These are phyloP conservation scores for Myodes glareolus DNA, from an alignment of 2,113 vertebrate genomes.

Conservation along the genomic window DNA sequence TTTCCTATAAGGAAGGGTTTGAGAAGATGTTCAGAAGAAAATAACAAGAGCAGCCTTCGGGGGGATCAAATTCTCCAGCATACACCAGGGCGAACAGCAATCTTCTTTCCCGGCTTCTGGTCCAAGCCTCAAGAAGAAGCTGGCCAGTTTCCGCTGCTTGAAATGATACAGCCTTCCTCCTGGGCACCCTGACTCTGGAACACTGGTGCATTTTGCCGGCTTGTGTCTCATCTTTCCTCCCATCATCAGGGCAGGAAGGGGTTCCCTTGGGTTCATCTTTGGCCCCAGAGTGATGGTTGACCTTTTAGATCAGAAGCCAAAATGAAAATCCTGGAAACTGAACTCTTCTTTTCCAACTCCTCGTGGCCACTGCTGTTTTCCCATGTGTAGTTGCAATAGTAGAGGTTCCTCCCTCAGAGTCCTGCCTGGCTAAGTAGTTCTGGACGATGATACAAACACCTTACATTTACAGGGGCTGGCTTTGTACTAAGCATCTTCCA, in stretches of 20 bases:
- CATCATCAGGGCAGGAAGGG: not conserved
- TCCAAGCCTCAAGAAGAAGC: not conserved
- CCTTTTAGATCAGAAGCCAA: not conserved
- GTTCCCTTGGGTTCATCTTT: not conserved
- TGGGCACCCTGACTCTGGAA: not conserved
- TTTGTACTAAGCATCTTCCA: no score
- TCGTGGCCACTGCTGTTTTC: no score
- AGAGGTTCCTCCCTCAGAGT: not conserved
- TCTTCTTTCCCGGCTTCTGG: not conserved
- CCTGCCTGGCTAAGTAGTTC: not conserved
- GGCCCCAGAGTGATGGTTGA: not conserved
- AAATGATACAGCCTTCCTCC: not conserved
- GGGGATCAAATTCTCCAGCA: not conserved
- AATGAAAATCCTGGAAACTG: not conserved
- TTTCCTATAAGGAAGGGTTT: conserved; percentile 59
- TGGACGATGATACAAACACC: accelerated
- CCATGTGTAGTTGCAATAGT: accelerated
- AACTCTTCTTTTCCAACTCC: not conserved
- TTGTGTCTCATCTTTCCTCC: not conserved
- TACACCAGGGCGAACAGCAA: accelerated
- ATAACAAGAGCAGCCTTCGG: not conserved
- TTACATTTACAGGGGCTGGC: not conserved
- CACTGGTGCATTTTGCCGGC: not conserved
- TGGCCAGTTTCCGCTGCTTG: not conserved
- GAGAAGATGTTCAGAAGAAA: not conserved